Base-by-base conservation (phyloP, 2,113 vertebrate species). In the Numenius arquata region DNA sequence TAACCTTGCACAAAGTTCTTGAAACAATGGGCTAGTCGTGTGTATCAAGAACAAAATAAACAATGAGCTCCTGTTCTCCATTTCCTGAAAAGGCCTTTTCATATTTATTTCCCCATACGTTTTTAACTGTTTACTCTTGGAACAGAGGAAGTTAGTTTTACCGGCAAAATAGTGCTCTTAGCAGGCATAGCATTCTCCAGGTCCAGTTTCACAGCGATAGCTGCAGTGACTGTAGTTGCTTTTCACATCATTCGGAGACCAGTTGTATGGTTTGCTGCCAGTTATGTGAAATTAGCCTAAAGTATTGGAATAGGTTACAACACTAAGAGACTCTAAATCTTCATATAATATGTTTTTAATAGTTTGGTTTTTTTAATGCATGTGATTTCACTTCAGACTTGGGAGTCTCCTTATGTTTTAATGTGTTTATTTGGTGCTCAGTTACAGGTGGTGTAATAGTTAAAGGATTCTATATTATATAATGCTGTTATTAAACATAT, bases 21-120 rank as follows among this genome's bases (percentile, higher is more conserved):
- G 75, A 95, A 96, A 97, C 97, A 98, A 90, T 97, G 59, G 43
- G 27, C 77, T 97, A 90, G 88, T 30, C 21, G 6, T 38, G 34
- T 38, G 23, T 94, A 65, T 91, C 56, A 75, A 89, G 67, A 93
- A 53, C 26, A 45, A 91, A 78, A 89, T 95, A 97, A 98, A 98
- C 97, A 98, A 55, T 97, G 89, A 89, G 85, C 89, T 98, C 96
- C 96, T 97, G 97, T 97, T 96, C 83, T 94, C 59, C 22, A 5
- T 94, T 98, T 98, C 97, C 92, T 96, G 94, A 59, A 77, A 93
- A 91, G 40, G 85, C 55, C 56, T 83, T 87, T 72, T 53, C 75
- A 12, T 83, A 62, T 81, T 96, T 73, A 72, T 88, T 93, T 95
- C 74, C 65, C 61, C 18, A 3, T 77, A 50, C 3, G 0, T 86